phyloP scores from a whole-genome alignment of 2,797 vertebrate species.

The Molossus alvarezi region DNA sequence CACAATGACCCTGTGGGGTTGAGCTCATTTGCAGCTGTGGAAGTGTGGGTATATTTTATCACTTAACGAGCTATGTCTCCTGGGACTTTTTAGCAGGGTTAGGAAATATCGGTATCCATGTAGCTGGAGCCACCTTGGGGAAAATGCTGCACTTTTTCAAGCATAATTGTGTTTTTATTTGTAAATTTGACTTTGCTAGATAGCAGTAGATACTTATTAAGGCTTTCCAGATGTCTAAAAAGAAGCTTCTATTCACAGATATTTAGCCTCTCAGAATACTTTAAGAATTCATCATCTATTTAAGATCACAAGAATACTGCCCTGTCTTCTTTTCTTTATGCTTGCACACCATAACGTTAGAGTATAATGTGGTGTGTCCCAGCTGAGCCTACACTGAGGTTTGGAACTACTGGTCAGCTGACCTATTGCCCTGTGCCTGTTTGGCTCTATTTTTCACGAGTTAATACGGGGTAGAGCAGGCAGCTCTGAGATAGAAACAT shows the following conservation, averaged over 20 bases:
- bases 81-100: conserved; percentile 30
- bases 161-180: conserved; percentile 51
- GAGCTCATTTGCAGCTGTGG: conserved; percentile 13
- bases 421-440: neutral
- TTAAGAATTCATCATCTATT: conserved; percentile 21
- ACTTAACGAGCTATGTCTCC: conserved; percentile 48
- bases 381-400: neutral
- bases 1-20: neutral
- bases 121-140: conserved; percentile 51
- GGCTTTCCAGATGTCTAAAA: conserved; percentile 57
- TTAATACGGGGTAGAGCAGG: neutral
- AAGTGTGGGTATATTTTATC: conserved; percentile 41
- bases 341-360: neutral
- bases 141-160: conserved; percentile 62
- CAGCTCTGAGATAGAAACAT: neutral
- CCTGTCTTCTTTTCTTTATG: neutral
- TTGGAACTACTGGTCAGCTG: neutral
- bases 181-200: conserved; percentile 72
- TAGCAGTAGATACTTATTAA: conserved; percentile 58
- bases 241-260: conserved; percentile 49
- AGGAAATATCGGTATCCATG: neutral
- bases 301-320: neutral
- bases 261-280: conserved; percentile 33
- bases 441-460: neutral
- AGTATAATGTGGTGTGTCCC: neutral